Evolutionary conservation across 1,140 invertebrate genomes (phyloP).

Genomic region (Drosophila santomea): DNA sequence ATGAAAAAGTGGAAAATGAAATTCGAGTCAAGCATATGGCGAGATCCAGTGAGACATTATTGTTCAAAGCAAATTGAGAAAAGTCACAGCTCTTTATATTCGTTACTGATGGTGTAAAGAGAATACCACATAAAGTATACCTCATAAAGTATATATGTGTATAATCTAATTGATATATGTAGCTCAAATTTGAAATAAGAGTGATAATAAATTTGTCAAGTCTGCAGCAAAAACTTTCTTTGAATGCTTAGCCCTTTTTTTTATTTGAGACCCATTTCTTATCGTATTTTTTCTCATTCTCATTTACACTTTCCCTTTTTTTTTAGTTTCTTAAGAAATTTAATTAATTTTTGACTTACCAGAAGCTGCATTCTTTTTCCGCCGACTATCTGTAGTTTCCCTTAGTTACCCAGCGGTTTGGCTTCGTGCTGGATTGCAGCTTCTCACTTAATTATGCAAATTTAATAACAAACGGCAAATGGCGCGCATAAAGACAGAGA

Average conservation of each 20-base stretch:
- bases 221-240: too few relatives aligned
- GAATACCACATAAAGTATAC: too few relatives aligned
- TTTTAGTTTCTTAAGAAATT: conserved; percentile 11
- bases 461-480: conserved; percentile 76
- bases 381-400: neutral
- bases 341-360: conserved; percentile 13
- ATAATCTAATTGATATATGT: too few relatives aligned
- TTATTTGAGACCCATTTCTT: neutral
- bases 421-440: conserved; percentile 40
- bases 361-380: conserved; percentile 9
- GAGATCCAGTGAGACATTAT: neutral
- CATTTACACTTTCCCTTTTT: neutral
- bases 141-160: too few relatives aligned
- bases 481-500: conserved; percentile 37
- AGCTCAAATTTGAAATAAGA: too few relatives aligned
- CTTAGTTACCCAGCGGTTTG: conserved; percentile 6
- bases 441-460: conserved; percentile 80
- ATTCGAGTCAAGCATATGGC: conserved; percentile 18
- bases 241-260: neutral
- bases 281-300: neutral
- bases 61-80: neutral
- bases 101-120: too few relatives aligned
- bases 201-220: too few relatives aligned
- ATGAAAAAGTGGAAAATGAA: conserved; percentile 16
- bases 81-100: neutral